Evolutionary conservation across 2,888 invertebrate species (phyloP), one percentile per base, ranked within the genome.

Genomic region (Hirtodrosophila confusa): DNA sequence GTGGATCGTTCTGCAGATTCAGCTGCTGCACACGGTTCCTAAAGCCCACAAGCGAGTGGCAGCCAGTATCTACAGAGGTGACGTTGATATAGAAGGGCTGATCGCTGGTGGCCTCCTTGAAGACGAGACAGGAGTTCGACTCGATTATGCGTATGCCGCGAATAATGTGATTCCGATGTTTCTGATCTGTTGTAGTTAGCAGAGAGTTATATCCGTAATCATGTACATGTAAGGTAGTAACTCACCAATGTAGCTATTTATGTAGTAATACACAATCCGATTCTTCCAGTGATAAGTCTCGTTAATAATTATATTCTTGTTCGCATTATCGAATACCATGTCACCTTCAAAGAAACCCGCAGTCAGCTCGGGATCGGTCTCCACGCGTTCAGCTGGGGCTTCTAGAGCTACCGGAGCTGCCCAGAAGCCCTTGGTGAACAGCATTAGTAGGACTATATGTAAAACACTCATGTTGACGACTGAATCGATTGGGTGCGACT

Each of bases 321-420:
- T 17, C 2, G 17, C 1, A 17, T 17, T 17, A 6, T 24, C 37
- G 0, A 95, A 93, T 17, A 95, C 89, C 72, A 96, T 95, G 82
- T 96, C 96, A 5, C 95, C 95, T 88, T 96, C 94, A 0, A 93
- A 93, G 78, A 95, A 96, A 11, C 93, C 94, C 0, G 96, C 95
- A 72, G 94, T 91, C 87, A 96, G 95, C 87, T 96, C 96, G 0
- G 96, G 95, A 89, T 96, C 95, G 2, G 58, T 75, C 49, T 80
- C 80, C 8, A 69, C 55, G 0, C 73, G 69, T 6, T n/a, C 11
- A 2, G 48, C 41, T 12, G 69, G 66, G 1, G 69, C 31, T 6
- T 4, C 27, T 27, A 27, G 6, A 27, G 17, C 17, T 17, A 17
- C 17, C 17, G 71, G 71, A 8, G 61, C 69, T 4, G 50, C 64